Evolutionary conservation across 2,797 vertebrate genomes (phyloP), one percentile per base, ranked within the genome.

Genomic region (Cottoperca gobio): DNA sequence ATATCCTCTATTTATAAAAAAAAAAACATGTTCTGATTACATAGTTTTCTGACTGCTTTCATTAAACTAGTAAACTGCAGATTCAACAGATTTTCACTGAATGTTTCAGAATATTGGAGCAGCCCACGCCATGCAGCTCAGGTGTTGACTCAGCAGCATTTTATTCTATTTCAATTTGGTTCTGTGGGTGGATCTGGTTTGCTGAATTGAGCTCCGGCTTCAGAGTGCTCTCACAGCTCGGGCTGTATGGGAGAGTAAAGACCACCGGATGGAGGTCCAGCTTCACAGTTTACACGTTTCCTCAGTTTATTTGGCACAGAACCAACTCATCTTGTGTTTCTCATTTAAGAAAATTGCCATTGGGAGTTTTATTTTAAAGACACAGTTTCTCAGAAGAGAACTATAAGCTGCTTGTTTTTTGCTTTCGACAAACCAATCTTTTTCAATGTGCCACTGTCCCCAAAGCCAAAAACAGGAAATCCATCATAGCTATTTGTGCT

Each of bases 261-360:
- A 69, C 58, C 81, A 83, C 62, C 10, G 59, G 63, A 49, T 83
- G 71, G 73, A 81, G 70, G 79, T 85, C 67, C 79, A 73, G 35
- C 37, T 64, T 63, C 55, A 76, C 73, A 31, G 55, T 73, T 46
- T 45, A 28, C 19, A 63, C 40, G 45, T 73, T 58, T 52, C 5
- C 24, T 35, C 33, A 60, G 2, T 28, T 24, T 63, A 65, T 55
- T 50, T 37, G 31, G 21, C 53, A 63, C 24, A 42, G 35, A 67
- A 49, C 11, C 54, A 66, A 37, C 52, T 71, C 6, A 62, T 54
- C 13, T 59, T 43, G 23, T 28, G 26, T 79, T 55, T 64, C 12
- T 45, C 24, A 46, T 63, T 4, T 60, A 48, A 46, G 19, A 73
- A 59, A 43, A 45, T 46, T 59, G 19, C 57, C 42, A 49, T 3